Evolutionary conservation across 2,797 vertebrate genomes (phyloP).

Genomic region (Capromys pilorides): DNA sequence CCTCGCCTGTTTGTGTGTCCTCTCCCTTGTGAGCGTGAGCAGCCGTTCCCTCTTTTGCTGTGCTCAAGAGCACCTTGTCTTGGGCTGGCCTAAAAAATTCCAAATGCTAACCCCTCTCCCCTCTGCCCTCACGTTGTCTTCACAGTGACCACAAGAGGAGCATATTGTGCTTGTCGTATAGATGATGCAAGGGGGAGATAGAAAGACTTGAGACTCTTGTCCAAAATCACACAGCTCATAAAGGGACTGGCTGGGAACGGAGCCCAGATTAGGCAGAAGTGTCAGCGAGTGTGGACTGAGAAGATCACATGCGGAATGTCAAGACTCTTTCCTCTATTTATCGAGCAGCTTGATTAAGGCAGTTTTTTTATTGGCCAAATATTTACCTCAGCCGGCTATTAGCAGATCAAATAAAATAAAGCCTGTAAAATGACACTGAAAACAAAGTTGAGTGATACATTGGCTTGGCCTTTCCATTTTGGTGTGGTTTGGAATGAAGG

Average conservation of each 20-base stretch:
- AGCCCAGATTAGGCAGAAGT: background rate
- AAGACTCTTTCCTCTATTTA: background rate
- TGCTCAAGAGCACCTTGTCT: background rate
- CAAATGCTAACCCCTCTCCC: background rate
- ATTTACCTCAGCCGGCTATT: background rate
- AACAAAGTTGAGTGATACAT: background rate
- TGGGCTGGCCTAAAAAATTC: background rate
- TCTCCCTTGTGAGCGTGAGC: no score
- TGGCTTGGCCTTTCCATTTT: background rate
- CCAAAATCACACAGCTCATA: background rate
- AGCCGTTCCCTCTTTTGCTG: background rate
- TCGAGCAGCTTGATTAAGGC: background rate
- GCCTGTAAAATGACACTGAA: background rate
- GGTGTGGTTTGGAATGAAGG: background rate
- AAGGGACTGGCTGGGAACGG: background rate
- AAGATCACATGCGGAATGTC: background rate
- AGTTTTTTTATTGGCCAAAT: slow-evolving; percentile 40
- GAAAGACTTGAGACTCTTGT: background rate
- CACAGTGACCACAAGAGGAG: background rate
- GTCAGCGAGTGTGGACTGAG: background rate
- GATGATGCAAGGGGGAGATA: background rate
- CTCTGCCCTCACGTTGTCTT: background rate
- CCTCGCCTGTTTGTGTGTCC: no score
- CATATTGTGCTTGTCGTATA: background rate
- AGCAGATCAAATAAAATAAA: background rate